Evolutionary conservation across 1,140 invertebrate genomes (phyloP).

Genomic region (Paraescarpia echinospica): DNA sequence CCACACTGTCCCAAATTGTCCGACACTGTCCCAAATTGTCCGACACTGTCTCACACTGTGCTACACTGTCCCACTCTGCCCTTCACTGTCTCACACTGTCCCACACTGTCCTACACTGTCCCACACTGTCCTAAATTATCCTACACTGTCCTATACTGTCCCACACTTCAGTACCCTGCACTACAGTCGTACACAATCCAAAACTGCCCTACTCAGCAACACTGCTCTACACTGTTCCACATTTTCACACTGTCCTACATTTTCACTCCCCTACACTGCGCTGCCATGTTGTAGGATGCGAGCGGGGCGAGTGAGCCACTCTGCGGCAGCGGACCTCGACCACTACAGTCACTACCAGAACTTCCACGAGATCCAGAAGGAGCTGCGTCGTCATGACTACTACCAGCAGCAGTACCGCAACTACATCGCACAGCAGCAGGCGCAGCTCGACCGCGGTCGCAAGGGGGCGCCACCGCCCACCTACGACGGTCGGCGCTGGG

Average conservation of each 20-base stretch:
- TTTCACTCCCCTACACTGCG: background rate
- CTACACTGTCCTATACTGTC: too few relatives aligned
- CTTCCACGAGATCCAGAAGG: conserved; percentile 12
- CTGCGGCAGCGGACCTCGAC: background rate
- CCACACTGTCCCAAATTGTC: too few relatives aligned
- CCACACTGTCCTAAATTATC: too few relatives aligned
- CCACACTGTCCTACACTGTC: too few relatives aligned
- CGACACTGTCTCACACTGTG: too few relatives aligned
- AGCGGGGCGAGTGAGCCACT: background rate
- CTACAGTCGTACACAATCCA: too few relatives aligned
- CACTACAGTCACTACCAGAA: conserved; percentile 15
- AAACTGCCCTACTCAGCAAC: too few relatives aligned
- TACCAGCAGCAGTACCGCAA: conserved; percentile 18
- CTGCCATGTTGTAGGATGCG: background rate
- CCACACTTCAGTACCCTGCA: too few relatives aligned
- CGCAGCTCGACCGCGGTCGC: background rate
- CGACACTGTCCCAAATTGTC: too few relatives aligned
- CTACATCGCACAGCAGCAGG: conserved; percentile 14
- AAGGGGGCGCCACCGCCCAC: background rate
- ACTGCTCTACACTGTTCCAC: background rate
- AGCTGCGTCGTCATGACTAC: conserved; percentile 19
- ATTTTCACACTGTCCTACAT: background rate
- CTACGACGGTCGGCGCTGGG: background rate
- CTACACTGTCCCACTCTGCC: too few relatives aligned
- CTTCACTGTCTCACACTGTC: too few relatives aligned